Evolutionary conservation across 1,140 invertebrate species (phyloP).

Genomic region (Aphaenogaster ashmeadi): DNA sequence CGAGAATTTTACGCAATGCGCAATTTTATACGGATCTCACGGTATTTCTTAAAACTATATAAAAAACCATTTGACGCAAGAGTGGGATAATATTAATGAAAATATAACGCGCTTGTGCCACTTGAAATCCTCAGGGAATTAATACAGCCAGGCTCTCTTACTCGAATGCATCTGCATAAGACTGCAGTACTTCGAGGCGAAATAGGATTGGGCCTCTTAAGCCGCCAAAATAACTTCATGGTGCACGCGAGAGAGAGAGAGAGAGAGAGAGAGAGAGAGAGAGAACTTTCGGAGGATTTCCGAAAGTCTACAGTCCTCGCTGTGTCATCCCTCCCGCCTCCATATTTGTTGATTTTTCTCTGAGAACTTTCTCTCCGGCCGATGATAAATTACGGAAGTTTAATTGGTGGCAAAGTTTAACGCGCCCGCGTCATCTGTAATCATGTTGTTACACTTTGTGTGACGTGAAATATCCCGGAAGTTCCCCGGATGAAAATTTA

Average conservation of each 20-base stretch:
- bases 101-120: background rate
- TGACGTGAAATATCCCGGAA: background rate
- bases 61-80: background rate
- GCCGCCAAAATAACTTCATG: conserved; percentile 14
- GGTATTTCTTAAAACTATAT: background rate
- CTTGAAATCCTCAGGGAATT: background rate
- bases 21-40: background rate
- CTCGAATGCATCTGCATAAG: conserved; percentile 47
- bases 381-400: conserved; percentile 22
- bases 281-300: background rate
- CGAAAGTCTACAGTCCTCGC: no score
- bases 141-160: background rate
- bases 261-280: no score
- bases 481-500: conserved; percentile 25
- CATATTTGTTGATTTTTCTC: conserved; percentile 9
- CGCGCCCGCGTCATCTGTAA: background rate
- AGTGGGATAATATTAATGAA: background rate
- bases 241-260: no score
- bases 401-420: conserved; percentile 44
- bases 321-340: no score
- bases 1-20: background rate
- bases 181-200: background rate
- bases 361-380: background rate
- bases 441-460: conserved; percentile 14
- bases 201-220: conserved; percentile 39